Percentiles rank a stretch among this genome's conserved stretches.
Conservation (phyloP, 2,113 vertebrate species). For the Spermophilus dauricus region DNA sequence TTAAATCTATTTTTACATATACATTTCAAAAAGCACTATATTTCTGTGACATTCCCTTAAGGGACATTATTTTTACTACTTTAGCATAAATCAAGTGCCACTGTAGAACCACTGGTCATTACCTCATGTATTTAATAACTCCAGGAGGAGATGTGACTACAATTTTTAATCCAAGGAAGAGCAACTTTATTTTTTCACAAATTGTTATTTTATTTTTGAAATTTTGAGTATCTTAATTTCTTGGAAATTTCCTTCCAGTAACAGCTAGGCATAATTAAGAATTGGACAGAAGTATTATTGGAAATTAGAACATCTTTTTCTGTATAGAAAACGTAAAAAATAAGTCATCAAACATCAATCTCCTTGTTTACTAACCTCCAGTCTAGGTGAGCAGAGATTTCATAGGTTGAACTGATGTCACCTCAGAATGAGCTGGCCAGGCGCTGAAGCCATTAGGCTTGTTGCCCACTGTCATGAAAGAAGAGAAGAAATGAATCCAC, state of each 20-base stretch:
- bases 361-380: not conserved
- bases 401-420: not conserved
- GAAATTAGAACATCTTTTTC: not conserved
- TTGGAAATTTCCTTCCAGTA: not conserved
- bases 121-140: constrained; percentile 1
- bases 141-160: not conserved
- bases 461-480: not conserved
- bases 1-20: constrained; percentile 59
- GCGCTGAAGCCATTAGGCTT: not conserved
- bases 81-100: constrained; percentile 47
- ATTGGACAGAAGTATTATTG: not conserved
- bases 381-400: not conserved
- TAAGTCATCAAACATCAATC: not conserved
- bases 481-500: not conserved
- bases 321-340: not conserved
- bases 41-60: constrained; percentile 27
- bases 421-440: not conserved
- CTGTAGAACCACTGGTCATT: not conserved
- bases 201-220: not conserved
- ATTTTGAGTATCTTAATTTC: not conserved
- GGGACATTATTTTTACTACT: constrained; percentile 31
- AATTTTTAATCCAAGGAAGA: not conserved
- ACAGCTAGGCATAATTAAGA: not conserved
- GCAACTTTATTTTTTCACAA: not conserved
- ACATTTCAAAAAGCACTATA: not conserved